phyloP scores from a whole-genome alignment of 2,888 invertebrate species.

The Cryptocephalus moraei region DNA sequence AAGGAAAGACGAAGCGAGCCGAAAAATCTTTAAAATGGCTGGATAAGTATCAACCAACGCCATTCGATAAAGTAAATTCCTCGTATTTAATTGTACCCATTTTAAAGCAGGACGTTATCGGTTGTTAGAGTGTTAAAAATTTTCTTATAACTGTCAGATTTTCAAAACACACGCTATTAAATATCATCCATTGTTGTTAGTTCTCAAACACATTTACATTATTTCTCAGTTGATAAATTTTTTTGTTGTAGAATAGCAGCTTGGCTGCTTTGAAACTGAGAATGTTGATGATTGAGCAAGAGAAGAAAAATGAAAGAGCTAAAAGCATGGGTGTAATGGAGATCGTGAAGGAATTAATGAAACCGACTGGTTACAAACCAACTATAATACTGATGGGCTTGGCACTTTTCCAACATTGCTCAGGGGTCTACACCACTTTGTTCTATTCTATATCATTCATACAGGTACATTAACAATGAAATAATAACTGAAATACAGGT shows the following conservation, averaged over 20 bases:
- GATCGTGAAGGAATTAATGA: conserved; percentile 38
- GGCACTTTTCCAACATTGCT: conserved; percentile 49
- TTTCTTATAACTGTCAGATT: no score
- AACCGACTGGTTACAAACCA: conserved; percentile 50
- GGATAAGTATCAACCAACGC: conserved; percentile 35
- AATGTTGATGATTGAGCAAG: conserved; percentile 42
- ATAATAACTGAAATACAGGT: no score
- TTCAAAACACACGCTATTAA: background rate
- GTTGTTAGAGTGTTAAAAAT: no score
- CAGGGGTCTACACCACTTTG: conserved; percentile 51
- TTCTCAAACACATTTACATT: no score
- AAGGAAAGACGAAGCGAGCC: conserved; percentile 43
- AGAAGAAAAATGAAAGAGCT: conserved; percentile 32
- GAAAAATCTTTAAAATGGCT: conserved; percentile 42
- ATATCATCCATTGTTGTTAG: background rate
- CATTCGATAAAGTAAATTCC: conserved; percentile 27
- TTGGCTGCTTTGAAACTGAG: conserved; percentile 43
- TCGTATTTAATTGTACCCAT: no score
- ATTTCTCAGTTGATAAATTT: no score
- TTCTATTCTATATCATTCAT: conserved; percentile 52
- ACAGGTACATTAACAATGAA: conserved; percentile 31
- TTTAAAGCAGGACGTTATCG: no score
- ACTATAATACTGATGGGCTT: conserved; percentile 43
- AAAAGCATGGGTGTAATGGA: conserved; percentile 27
- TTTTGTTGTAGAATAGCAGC: conserved; percentile 29